Evolutionary conservation across 2,797 vertebrate genomes (phyloP), one percentile per base, ranked within the genome.

Genomic region (Labeo calbasu): DNA sequence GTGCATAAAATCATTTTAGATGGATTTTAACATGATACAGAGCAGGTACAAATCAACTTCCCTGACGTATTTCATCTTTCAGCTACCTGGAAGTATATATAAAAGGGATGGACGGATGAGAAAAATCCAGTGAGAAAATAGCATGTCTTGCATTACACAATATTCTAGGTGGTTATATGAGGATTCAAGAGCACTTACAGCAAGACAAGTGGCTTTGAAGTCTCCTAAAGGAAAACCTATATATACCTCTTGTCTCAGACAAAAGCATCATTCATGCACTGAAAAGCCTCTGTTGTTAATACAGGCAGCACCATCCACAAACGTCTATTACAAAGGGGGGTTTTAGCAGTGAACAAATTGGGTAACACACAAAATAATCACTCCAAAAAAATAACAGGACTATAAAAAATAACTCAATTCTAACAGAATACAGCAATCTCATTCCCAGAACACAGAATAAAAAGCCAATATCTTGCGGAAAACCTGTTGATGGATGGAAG

Each of bases 401-500:
- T n/a, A 19, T 36, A 32, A 76, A 55, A 19, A 57, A 68, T 2
- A 46, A 7, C 4, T 65, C 2, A 4, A 15, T 23, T 50, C 51
- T n/a, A 65, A 23, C 43, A 40, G 23, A 69, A 77, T 46, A 48
- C 8, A 10, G 61, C 23, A 14, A 43, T 15, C 43, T 84, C 13
- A 8, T 78, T 50, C 12, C 1, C 57, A 79, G 69, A 68, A 76
- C 70, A 8, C 40, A 48, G 46, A 59, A 40, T 53, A 46, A 66
- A n/a, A 32, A 80, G 79, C 82, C 80, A 43, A 8, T 59, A 77
- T 83, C 68, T 73, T 70, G 57, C 59, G 46, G 68, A 78, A 84
- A 88, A 89, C 88, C 88, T 89, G 88, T 89, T 89, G 88, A 89
- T 89, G 85, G 83, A 89, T 86, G 69, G 57, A 4, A 84, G 79